These are phyloP conservation scores for Syngnathus acus DNA, from an alignment of 2,797 vertebrate genomes.

Conservation along the genomic window DNA sequence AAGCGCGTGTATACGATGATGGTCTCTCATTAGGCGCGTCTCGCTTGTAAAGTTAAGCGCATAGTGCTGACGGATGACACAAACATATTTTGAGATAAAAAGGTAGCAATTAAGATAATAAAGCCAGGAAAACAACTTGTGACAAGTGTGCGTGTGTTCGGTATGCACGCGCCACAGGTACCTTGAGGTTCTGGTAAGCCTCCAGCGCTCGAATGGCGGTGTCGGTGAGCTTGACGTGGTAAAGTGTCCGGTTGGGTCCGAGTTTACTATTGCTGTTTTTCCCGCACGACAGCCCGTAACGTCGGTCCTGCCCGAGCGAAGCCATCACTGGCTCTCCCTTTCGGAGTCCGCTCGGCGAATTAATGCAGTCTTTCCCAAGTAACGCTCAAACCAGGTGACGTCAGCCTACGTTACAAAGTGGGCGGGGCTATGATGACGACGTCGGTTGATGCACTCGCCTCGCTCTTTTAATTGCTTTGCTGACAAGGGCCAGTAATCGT, in stretches of 20 bases:
- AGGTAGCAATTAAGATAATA: background rate
- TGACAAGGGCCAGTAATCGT: background rate
- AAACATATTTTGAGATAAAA: background rate
- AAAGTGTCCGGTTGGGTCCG: slow-evolving; percentile 62
- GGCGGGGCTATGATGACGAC: slow-evolving; percentile 45
- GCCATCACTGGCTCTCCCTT: slow-evolving; percentile 68
- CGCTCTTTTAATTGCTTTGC: slow-evolving; percentile 1
- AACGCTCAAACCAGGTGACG: slow-evolving; percentile 19
- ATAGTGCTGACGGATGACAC: background rate
- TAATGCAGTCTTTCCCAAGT: background rate
- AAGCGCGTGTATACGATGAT: background rate
- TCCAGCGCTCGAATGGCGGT: slow-evolving; percentile 75
- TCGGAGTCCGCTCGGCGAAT: background rate
- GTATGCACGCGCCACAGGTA: slow-evolving; percentile 36
- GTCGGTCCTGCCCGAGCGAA: slow-evolving; percentile 65
- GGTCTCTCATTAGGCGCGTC: background rate
- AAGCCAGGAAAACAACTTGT: slow-evolving; percentile 23
- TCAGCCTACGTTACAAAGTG: slow-evolving; percentile 45
- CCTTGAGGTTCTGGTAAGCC: slow-evolving; percentile 73
- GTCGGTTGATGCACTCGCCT: background rate
- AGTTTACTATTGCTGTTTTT: slow-evolving; percentile 28
- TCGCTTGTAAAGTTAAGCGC: background rate
- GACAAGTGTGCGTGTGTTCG: background rate
- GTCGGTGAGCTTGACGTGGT: slow-evolving; percentile 78
- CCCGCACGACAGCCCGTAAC: slow-evolving; percentile 70